Evolutionary conservation across 2,888 invertebrate species (phyloP).

Genomic region (Rhagonycha fulva): DNA sequence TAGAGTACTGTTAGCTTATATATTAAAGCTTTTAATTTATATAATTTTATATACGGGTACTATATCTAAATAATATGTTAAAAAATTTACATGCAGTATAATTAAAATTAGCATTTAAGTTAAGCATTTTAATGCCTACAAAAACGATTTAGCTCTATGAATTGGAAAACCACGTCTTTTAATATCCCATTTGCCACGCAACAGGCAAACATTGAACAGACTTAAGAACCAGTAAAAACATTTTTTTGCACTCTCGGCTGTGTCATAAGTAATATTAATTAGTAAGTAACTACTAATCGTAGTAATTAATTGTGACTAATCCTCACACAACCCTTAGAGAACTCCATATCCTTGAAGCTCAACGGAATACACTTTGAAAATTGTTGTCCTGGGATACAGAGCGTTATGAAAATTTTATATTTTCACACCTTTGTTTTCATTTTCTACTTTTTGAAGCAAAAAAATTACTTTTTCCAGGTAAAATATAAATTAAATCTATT

Average conservation of each 20-base stretch:
- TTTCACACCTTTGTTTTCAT: neutral
- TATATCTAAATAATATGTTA: too few relatives aligned
- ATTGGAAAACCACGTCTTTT: neutral
- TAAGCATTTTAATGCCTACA: too few relatives aligned
- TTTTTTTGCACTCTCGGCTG: neutral
- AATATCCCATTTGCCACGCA: too few relatives aligned
- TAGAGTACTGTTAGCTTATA: too few relatives aligned
- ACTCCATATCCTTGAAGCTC: neutral
- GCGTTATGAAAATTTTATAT: neutral
- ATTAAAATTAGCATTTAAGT: too few relatives aligned
- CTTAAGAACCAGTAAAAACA: neutral
- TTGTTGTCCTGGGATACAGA: neutral
- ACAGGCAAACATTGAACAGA: too few relatives aligned
- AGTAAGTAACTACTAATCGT: neutral
- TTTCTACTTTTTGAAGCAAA: neutral
- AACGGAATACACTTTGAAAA: neutral
- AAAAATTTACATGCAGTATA: too few relatives aligned
- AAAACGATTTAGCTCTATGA: too few relatives aligned
- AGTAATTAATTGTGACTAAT: neutral
- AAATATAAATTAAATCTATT: neutral
- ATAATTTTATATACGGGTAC: too few relatives aligned
- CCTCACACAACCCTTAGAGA: neutral
- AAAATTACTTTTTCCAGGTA: neutral
- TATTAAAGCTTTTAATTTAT: too few relatives aligned
- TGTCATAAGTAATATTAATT: neutral